phyloP scores from a whole-genome alignment of 2,888 invertebrate genomes.

The Aphodius sticticus region DNA sequence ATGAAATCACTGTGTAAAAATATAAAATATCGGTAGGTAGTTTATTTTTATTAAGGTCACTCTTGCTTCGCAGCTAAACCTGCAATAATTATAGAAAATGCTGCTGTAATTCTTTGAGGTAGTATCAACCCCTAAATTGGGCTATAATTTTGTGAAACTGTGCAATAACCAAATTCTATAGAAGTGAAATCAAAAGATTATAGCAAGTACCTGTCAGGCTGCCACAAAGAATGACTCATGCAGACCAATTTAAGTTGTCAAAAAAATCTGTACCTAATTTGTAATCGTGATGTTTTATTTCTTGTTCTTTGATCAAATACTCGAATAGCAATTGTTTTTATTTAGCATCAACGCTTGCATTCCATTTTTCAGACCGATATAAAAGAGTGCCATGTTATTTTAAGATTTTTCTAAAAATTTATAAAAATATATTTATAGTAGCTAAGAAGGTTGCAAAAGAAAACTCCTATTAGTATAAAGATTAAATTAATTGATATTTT shows the following conservation, averaged over 20 bases:
- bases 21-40: background rate
- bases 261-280: too few relatives aligned
- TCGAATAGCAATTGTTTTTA: background rate
- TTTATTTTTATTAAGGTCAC: background rate
- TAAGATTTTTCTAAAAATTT: slow-evolving; percentile 4
- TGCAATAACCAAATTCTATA: background rate
- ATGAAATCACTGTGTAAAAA: background rate
- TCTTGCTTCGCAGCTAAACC: background rate
- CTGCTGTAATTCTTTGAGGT: too few relatives aligned
- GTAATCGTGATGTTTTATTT: background rate
- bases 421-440: background rate
- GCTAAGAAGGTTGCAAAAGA: background rate
- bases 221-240: too few relatives aligned
- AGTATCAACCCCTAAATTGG: too few relatives aligned
- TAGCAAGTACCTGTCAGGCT: too few relatives aligned
- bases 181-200: too few relatives aligned
- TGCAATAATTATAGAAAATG: background rate
- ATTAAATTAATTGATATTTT: background rate
- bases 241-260: too few relatives aligned
- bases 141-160: background rate
- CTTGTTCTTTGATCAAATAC: slow-evolving; percentile 4
- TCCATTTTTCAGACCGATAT: background rate
- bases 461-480: background rate
- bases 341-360: background rate
- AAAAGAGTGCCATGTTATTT: background rate